phyloP scores from a whole-genome alignment of 2,888 invertebrate species.

The Spilarctia lutea region DNA sequence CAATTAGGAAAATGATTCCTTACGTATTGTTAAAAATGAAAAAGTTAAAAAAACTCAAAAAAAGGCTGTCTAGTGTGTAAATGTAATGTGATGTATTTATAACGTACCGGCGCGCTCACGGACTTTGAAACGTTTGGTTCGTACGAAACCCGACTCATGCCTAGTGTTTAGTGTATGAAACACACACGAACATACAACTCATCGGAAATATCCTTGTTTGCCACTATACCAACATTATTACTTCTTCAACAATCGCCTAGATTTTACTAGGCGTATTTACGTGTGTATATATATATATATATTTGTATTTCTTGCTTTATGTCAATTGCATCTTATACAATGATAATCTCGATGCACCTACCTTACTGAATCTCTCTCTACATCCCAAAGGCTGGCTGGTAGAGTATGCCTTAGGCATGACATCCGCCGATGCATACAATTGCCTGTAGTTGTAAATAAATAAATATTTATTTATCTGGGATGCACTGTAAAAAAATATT shows the following conservation, averaged over 20 bases:
- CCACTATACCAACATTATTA: not conserved
- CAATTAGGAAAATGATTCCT: slow-evolving; percentile 40
- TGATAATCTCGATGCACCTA: too few relatives aligned
- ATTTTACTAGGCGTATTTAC: not conserved
- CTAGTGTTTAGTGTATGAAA: slow-evolving; percentile 57
- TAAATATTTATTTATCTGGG: too few relatives aligned
- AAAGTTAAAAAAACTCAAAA: slow-evolving; percentile 70
- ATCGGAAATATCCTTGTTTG: not conserved
- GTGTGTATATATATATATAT: too few relatives aligned
- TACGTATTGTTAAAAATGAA: slow-evolving; percentile 55
- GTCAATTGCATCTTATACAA: too few relatives aligned
- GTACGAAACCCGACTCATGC: slow-evolving; percentile 80
- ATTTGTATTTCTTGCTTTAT: too few relatives aligned
- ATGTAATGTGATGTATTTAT: slow-evolving; percentile 78
- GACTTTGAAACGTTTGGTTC: slow-evolving; percentile 50
- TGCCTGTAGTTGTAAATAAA: too few relatives aligned
- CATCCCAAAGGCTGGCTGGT: too few relatives aligned
- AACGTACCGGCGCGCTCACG: slow-evolving; percentile 71
- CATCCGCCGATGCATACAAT: too few relatives aligned
- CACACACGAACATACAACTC: slow-evolving; percentile 35
- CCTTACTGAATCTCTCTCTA: too few relatives aligned
- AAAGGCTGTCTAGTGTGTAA: slow-evolving; percentile 77
- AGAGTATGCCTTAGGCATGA: too few relatives aligned
- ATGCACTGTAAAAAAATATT: too few relatives aligned
- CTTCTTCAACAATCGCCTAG: not conserved